Evolutionary conservation across 2,888 invertebrate genomes (phyloP), one percentile per base, ranked within the genome.

Genomic region (Lysandra bellargus): DNA sequence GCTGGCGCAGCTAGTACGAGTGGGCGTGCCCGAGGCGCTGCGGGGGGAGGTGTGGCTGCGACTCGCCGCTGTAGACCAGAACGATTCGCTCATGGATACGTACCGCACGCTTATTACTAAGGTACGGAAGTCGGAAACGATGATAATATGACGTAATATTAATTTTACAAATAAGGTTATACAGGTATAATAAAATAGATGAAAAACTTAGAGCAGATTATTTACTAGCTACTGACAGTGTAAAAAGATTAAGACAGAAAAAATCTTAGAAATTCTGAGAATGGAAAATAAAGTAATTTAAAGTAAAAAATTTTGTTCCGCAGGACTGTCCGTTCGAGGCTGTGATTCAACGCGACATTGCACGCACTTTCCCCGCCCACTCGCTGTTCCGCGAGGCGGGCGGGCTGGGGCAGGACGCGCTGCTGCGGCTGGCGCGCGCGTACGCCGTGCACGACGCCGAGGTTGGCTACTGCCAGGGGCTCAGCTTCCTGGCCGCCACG

Each of bases 31-130:
- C 0, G 99, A 99, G 90, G 98, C 99, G 0, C 94, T 99, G 57
- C 96, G 99, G 69, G 99, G 99, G 0, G 99, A 99, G 92, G 98
- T 99, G 77, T 99, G 99, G 99, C 98, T 99, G 89, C 96, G 99
- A 80, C 94, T 99, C 82, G 98, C 99, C 23, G 98, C 97, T 69
- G 97, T 98, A 79, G 97, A 98, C 85, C 97, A 97, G 87, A 97
- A 97, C 86, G 96, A 96, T 80, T 96, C 97, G 83, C 97, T 99
- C 90, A 97, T 98, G 96, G 99, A 99, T 87, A 97, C 97, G 17
- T 99, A 99, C 90, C 96, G 98, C 85, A 96, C 97, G 76, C 96
- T 99, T 75, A 98, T 99, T 81, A 98, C 98, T 83, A 98, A 99
- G 95, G 98, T 98, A 88, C 9, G 5, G 23, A 23, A 23, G 23